Conservation (phyloP, 1,140 invertebrate species). For the Periplaneta americana region DNA sequence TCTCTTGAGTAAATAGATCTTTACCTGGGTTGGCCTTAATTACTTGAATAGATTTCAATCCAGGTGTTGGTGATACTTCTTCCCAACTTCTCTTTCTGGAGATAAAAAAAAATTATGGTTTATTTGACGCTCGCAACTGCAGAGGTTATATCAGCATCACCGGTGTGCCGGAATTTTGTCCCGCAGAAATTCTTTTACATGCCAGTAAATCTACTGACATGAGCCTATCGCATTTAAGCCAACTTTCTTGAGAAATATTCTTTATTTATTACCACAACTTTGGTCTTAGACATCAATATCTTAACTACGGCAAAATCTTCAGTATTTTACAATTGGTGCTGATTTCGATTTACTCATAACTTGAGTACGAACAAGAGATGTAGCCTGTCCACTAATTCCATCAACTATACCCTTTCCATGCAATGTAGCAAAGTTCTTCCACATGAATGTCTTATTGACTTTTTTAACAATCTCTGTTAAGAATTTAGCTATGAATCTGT, state of each 20-base stretch:
- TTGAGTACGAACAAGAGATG: neutral
- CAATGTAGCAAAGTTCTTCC: neutral
- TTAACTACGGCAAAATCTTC: neutral
- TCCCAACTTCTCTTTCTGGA: neutral
- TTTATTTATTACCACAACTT: neutral
- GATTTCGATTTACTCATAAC: neutral
- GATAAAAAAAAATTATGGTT: too few species aligned
- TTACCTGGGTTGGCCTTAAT: neutral
- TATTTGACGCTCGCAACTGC: too few species aligned
- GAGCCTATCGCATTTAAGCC: too few species aligned
- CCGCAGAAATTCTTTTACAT: too few species aligned
- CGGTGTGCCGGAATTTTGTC: too few species aligned
- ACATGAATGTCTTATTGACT: neutral
- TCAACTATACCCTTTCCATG: neutral
- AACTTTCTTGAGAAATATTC: neutral
- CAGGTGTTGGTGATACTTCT: neutral
- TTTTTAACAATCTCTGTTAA: neutral
- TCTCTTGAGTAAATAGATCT: neutral
- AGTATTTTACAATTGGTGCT: neutral
- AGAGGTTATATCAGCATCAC: too few species aligned
- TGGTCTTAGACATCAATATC: neutral
- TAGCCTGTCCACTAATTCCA: neutral
- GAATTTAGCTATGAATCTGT: neutral
- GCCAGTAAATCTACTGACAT: too few species aligned
- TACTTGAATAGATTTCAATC: neutral